Evolutionary conservation across 2,113 vertebrate genomes (phyloP).

Genomic region (Etheostoma spectabile): DNA sequence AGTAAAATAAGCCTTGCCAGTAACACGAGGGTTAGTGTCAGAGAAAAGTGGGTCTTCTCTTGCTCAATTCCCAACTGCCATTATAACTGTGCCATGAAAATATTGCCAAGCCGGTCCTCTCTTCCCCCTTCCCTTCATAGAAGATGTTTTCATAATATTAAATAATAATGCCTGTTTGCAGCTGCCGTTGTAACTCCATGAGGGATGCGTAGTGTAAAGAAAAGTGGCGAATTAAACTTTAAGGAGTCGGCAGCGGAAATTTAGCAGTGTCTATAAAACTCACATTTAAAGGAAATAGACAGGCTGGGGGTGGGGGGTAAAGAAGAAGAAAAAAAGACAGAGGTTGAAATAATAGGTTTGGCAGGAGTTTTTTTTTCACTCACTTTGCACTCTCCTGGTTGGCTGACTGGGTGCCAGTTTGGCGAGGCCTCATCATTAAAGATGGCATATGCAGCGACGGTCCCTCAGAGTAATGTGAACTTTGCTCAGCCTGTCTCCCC

Average conservation of each 20-base stretch:
- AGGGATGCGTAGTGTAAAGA: constrained; percentile 59
- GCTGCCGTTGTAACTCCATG: constrained; percentile 65
- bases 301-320: neutral
- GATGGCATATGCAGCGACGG: constrained; percentile 85
- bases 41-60: constrained; percentile 46
- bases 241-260: constrained; percentile 78
- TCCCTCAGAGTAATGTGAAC: constrained; percentile 86
- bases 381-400: constrained; percentile 54
- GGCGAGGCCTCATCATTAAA: constrained; percentile 82
- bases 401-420: constrained; percentile 78
- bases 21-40: constrained; percentile 55
- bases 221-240: constrained; percentile 82
- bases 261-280: constrained; percentile 80
- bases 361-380: constrained; percentile 43
- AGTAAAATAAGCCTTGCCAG: constrained; percentile 52
- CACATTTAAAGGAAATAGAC: constrained; percentile 63
- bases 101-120: constrained; percentile 51
- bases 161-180: constrained; percentile 84
- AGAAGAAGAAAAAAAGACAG: constrained; percentile 25
- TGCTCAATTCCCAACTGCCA: constrained; percentile 61
- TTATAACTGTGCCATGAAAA: constrained; percentile 63
- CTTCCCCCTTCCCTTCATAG: constrained; percentile 47
- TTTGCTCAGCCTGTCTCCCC: constrained; percentile 93
- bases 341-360: constrained; percentile 82
- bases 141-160: constrained; percentile 76